Conservation (phyloP, 1,140 invertebrate species). For the Drosophila malerkotliana region DNA sequence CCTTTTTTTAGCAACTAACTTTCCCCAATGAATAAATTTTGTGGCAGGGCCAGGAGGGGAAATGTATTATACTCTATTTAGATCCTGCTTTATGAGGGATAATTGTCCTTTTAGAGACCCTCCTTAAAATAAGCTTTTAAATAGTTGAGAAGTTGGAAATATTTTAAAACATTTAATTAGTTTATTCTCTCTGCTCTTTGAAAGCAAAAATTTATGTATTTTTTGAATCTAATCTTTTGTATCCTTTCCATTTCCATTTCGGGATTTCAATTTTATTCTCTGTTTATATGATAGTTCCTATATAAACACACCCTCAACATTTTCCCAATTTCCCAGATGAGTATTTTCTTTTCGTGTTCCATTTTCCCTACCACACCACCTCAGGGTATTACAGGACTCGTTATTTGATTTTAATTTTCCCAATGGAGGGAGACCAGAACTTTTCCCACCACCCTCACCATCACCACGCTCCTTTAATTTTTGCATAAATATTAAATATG, state of each 20-base stretch:
- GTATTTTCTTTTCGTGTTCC: not conserved
- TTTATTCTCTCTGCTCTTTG: not conserved
- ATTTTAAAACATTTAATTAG: too few species aligned
- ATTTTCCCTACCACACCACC: not conserved
- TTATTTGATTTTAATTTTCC: slow-evolving; percentile 16
- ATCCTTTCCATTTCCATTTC: not conserved
- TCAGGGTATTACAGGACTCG: slow-evolving; percentile 14
- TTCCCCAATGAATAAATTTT: slow-evolving; percentile 1
- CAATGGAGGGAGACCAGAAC: not conserved
- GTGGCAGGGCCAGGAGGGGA: too few species aligned
- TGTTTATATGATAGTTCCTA: not conserved
- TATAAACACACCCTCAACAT: not conserved
- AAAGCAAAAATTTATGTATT: not conserved
- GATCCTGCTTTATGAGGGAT: too few species aligned
- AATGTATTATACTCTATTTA: not conserved
- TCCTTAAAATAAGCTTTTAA: too few species aligned
- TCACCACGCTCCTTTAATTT: slow-evolving; percentile 11
- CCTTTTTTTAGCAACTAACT: not conserved
- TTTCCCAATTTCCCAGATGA: not conserved
- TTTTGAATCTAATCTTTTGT: not conserved
- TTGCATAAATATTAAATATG: slow-evolving; percentile 49
- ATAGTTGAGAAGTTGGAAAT: too few species aligned
- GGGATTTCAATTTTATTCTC: not conserved
- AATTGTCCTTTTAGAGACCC: too few species aligned
- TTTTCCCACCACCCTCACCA: not conserved